phyloP scores from a whole-genome alignment of 2,113 vertebrate species.

The Rhegmatorhina hoffmannsi region DNA sequence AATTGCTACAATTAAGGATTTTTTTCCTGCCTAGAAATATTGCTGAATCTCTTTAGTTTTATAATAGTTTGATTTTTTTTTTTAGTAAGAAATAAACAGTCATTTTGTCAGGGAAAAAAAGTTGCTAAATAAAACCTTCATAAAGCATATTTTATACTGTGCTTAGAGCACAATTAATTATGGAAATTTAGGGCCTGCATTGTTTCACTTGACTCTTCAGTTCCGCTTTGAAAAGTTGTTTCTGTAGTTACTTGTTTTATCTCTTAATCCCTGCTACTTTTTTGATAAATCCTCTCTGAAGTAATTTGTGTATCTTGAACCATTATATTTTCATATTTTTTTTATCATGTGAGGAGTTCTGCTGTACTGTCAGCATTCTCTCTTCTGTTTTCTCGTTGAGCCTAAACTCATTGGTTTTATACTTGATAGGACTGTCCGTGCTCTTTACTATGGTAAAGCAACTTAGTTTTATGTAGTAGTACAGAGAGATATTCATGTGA shows the following conservation, averaged over 20 bases:
- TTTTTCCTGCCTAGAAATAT: neutral
- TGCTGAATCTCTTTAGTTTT: neutral
- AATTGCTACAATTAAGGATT: neutral
- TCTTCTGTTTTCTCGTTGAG: neutral
- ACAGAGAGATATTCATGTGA: neutral
- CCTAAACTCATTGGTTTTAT: neutral
- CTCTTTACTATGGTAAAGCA: neutral
- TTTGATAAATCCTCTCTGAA: neutral
- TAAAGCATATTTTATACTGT: neutral
- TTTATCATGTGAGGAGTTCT: neutral
- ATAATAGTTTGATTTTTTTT: neutral
- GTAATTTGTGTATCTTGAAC: neutral
- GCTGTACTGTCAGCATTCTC: neutral
- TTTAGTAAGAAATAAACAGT: neutral
- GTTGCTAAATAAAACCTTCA: neutral
- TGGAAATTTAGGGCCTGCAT: neutral
- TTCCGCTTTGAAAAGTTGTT: neutral
- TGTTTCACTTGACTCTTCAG: neutral
- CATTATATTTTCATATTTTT: neutral
- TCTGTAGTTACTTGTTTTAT: neutral
- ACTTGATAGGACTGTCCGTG: neutral
- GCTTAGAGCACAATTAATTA: neutral
- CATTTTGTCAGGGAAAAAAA: neutral
- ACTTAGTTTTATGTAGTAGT: neutral
- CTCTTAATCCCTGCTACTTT: neutral